Percentiles rank a stretch among this genome's conserved stretches.
Conservation (phyloP, 2,888 invertebrate genomes). For the Thecophora atra region DNA sequence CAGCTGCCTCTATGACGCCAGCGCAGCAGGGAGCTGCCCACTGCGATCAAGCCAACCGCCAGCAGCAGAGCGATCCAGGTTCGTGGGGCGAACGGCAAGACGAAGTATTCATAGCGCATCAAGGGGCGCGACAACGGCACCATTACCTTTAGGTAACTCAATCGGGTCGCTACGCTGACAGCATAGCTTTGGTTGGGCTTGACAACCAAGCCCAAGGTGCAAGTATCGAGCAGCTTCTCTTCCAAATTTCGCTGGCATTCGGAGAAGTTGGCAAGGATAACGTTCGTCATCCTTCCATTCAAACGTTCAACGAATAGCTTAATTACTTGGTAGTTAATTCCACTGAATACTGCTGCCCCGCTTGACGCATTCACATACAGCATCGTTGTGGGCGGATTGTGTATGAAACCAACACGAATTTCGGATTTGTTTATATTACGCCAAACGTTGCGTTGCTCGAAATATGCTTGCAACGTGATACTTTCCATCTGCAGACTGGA, state of each 20-base stretch:
- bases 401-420: background rate
- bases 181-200: background rate
- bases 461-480: background rate
- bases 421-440: background rate
- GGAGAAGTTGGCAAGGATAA: constrained; percentile 5
- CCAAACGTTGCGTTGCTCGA: constrained; percentile 4
- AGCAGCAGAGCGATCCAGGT: constrained; percentile 25
- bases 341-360: background rate
- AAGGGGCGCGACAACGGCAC: constrained; percentile 19
- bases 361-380: constrained; percentile 12
- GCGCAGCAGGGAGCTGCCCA: background rate
- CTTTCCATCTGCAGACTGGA: background rate
- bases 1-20: background rate
- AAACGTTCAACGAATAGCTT: constrained; percentile 19
- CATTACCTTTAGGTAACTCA: constrained; percentile 19
- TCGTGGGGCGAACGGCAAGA: constrained; percentile 18
- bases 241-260: constrained; percentile 12
- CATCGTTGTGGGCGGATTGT: constrained; percentile 31
- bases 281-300: constrained; percentile 24
- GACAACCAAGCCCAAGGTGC: constrained; percentile 2
- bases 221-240: constrained; percentile 19
- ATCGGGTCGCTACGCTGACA: background rate
- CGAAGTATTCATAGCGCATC: constrained; percentile 9
- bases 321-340: background rate
- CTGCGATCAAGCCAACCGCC: background rate